A percentile compares a stretch with the other conserved stretches of the same genome.
phyloP scores from a whole-genome alignment of 2,888 invertebrate species.

The Lithophane socia region DNA sequence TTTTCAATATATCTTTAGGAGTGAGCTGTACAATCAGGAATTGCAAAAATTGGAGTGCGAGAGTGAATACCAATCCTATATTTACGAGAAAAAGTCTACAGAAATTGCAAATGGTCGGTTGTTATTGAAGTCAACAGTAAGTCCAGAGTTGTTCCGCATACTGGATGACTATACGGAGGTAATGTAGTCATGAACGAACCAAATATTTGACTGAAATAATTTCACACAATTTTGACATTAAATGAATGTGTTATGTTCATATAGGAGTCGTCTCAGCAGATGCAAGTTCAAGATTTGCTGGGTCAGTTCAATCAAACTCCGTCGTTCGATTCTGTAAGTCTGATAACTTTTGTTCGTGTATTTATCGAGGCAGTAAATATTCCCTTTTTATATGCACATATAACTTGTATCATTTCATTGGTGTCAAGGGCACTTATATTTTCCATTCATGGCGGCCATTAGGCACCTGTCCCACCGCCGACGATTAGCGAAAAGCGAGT shows the following conservation, averaged over 20 bases:
- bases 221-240: not conserved
- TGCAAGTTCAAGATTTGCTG: slow-evolving; percentile 57
- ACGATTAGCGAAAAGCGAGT: not conserved
- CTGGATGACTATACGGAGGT: slow-evolving; percentile 77
- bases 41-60: slow-evolving; percentile 70
- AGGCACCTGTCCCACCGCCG: not conserved
- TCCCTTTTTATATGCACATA: not conserved
- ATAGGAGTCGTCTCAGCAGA: slow-evolving; percentile 59
- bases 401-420: not conserved
- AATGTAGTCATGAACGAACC: slow-evolving; percentile 14
- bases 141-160: slow-evolving; percentile 63
- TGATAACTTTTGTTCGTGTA: not conserved
- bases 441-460: not conserved
- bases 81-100: slow-evolving; percentile 70
- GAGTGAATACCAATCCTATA: slow-evolving; percentile 66
- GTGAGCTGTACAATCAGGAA: slow-evolving; percentile 70
- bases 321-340: slow-evolving; percentile 60
- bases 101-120: slow-evolving; percentile 65
- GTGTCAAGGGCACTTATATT: not conserved
- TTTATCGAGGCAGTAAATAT: not conserved
- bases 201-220: not conserved
- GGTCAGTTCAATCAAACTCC: slow-evolving; percentile 52
- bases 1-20: slow-evolving; percentile 68
- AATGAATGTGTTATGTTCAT: slow-evolving; percentile 17
- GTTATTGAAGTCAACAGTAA: slow-evolving; percentile 47